phyloP scores from a whole-genome alignment of 2,113 vertebrate species.

The Gracilinanus agilis region DNA sequence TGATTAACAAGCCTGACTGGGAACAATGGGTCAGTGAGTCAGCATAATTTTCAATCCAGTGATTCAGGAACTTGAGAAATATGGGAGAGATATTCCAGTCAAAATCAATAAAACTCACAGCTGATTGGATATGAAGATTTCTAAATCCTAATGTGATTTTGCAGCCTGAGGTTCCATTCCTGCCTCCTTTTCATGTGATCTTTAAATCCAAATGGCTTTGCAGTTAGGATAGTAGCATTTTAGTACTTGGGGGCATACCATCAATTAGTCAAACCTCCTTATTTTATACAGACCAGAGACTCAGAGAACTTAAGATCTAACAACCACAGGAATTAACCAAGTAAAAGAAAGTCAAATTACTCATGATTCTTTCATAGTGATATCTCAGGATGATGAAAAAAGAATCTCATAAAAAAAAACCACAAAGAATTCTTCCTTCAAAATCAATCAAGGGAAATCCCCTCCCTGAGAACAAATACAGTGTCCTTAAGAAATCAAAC shows the following conservation, averaged over 20 bases:
- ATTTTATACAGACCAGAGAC: neutral
- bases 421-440: slow-evolving; percentile 43
- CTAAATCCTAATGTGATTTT: neutral
- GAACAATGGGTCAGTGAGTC: too few relatives aligned
- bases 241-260: neutral
- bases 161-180: neutral
- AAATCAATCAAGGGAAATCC: slow-evolving; percentile 33
- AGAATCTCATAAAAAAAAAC: slow-evolving; percentile 26
- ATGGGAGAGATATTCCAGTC: neutral
- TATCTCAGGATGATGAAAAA: slow-evolving; percentile 49
- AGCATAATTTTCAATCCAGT: neutral
- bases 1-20: too few relatives aligned
- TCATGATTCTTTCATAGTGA: slow-evolving; percentile 50
- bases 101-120: neutral
- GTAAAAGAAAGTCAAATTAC: neutral
- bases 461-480: slow-evolving; percentile 20
- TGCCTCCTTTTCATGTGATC: neutral
- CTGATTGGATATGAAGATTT: neutral
- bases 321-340: neutral
- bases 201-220: slow-evolving; percentile 40
- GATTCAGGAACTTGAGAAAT: neutral
- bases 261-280: neutral
- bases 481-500: slow-evolving; percentile 4
- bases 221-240: neutral
- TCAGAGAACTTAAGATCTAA: neutral